Evolutionary conservation across 1,140 invertebrate genomes (phyloP).

Genomic region (Plectrocnemia conspersa): DNA sequence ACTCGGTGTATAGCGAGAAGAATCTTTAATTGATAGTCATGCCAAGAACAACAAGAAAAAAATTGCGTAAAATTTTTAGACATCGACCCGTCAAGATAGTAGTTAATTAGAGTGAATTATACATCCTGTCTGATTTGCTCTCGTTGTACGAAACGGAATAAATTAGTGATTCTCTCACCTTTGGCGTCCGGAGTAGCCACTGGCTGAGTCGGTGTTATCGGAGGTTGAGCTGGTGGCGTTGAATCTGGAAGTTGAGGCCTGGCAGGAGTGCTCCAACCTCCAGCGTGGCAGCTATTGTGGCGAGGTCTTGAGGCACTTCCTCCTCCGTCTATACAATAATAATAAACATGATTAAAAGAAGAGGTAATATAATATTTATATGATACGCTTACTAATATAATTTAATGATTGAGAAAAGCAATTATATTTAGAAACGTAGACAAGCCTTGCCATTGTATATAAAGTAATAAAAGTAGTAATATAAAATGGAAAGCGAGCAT

Average conservation of each 20-base stretch:
- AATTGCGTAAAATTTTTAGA: not conserved
- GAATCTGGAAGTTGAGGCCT: constrained; percentile 39
- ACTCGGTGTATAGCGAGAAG: too few species aligned
- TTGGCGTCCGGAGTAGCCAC: constrained; percentile 43
- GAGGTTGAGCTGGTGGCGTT: constrained; percentile 37
- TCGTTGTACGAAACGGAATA: not conserved
- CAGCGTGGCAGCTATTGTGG: constrained; percentile 37
- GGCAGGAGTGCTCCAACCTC: constrained; percentile 45
- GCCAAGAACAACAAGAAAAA: not conserved
- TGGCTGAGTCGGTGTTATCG: constrained; percentile 15
- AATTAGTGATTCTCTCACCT: constrained; percentile 37
- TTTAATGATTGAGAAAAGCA: too few species aligned
- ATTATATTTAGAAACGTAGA: too few species aligned
- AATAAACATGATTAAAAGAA: too few species aligned
- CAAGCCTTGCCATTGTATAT: too few species aligned
- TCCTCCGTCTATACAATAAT: constrained; percentile 46
- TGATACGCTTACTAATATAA: too few species aligned
- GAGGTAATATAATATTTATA: too few species aligned
- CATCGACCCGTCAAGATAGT: not conserved
- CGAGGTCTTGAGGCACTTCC: constrained; percentile 34
- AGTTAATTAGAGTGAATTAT: not conserved
- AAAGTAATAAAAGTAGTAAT: too few species aligned
- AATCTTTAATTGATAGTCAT: too few species aligned
- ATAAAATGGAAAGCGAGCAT: too few species aligned
- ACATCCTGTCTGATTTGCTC: not conserved